Base-by-base conservation (phyloP, 2,888 invertebrate genomes). In the Rutpela maculata region DNA sequence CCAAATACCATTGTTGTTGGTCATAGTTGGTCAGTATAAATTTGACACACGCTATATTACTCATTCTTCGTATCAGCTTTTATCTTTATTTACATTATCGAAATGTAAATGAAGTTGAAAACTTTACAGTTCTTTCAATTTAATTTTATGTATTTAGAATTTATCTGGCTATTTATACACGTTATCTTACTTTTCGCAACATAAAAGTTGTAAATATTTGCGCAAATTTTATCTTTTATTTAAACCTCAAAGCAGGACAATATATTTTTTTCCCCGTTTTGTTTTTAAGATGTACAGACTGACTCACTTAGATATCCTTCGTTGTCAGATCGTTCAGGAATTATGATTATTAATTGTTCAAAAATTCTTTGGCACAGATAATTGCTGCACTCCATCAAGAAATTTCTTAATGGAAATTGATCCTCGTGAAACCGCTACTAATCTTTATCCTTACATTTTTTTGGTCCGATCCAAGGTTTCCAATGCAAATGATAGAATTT, bases 161-260 rank as follows among this genome's bases (percentile, higher is more conserved):
- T 43, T 43, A 43, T 43, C 43, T 43, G 43, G 9, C 43, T 62
- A 62, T 62, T 12, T 62, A 31, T 31, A 26, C 22, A 31, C 26
- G 22, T 62, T 62, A 62, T 62, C 59, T 60, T 60, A 26, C n/a
- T 26, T 62, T 22, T 26, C 15, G 31, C 11, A 38, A 43, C 12
- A 38, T 11, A 11, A 66, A 31, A 66, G 35, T 17, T 10, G 68
- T 56, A 68, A 68, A 57, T 68, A 68, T 68, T 68, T 68, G 57
- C 17, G 57, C n/a, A 35, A 57, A 68, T 31, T 57, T 68, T 68
- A 68, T 31, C 68, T 43, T 68, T 67, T 68, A 68, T 57, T 68
- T 68, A 56, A n/a, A 31, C 4, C 57, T 26, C 31, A 68, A 67
- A 68, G 22, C 31, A 63, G 22, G 63, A 63, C 63, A 63, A 62